phyloP scores from a whole-genome alignment of 2,113 vertebrate genomes.

The Hippocampus barbouri region DNA sequence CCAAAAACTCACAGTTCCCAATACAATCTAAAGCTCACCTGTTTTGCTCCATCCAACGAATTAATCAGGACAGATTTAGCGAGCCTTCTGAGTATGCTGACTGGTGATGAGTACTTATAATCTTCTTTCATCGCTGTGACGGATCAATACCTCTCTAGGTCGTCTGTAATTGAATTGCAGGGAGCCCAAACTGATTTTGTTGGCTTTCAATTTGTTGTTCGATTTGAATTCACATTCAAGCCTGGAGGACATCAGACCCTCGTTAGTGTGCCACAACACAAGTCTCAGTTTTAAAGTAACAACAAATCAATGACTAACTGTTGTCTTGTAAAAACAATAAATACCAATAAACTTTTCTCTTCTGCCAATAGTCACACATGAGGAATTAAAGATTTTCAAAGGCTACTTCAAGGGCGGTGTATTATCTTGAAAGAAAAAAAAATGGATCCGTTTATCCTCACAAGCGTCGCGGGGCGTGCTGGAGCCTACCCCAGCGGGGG shows the following conservation, averaged over 20 bases:
- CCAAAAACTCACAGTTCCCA: conserved; percentile 23
- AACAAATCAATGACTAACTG: background rate
- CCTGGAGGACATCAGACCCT: conserved; percentile 38
- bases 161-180: conserved; percentile 65
- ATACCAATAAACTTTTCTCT: background rate
- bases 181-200: conserved; percentile 53
- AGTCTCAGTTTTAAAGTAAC: background rate
- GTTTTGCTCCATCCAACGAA: conserved; percentile 28
- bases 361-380: background rate
- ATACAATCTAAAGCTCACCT: conserved; percentile 14
- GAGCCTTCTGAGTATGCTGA: conserved; percentile 51
- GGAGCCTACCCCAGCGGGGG: too few species aligned
- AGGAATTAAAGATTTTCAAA: background rate
- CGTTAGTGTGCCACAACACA: background rate
- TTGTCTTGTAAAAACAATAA: background rate
- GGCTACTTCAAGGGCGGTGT: too few species aligned
- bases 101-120: conserved; percentile 59
- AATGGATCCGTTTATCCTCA: too few species aligned
- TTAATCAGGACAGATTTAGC: conserved; percentile 54
- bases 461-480: too few species aligned
- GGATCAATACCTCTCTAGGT: conserved; percentile 62
- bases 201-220: conserved; percentile 52
- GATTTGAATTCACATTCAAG: conserved; percentile 52
- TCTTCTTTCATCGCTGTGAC: conserved; percentile 35
- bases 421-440: too few species aligned